phyloP scores from a whole-genome alignment of 2,113 vertebrate species.

The Fulmarus glacialis region DNA sequence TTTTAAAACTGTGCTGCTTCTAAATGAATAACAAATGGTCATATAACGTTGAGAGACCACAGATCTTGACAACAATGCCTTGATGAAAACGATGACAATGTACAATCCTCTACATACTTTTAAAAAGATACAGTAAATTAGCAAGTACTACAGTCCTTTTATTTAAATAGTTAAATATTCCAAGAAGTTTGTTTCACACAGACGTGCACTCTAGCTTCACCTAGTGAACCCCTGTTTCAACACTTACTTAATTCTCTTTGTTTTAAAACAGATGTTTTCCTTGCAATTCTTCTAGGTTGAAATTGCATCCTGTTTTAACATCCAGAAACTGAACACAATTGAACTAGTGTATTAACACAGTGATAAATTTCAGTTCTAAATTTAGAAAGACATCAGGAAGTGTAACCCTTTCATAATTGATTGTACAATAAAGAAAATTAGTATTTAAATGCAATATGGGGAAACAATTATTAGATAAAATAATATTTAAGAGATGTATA shows the following conservation, averaged over 20 bases:
- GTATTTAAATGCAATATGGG: not conserved
- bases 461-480: not conserved
- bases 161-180: not conserved
- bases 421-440: not conserved
- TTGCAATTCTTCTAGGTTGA: not conserved
- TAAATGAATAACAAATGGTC: conserved; percentile 18
- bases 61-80: not conserved
- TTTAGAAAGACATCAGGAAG: not conserved
- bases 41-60: not conserved
- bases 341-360: not conserved
- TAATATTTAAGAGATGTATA: not conserved
- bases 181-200: not conserved
- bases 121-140: not conserved
- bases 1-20: not conserved
- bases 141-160: not conserved
- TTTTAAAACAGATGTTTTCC: not conserved
- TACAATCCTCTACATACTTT: not conserved
- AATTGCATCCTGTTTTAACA: not conserved
- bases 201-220: not conserved
- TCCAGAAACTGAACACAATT: not conserved
- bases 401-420: not conserved
- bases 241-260: not conserved
- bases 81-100: not conserved
- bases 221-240: not conserved
- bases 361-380: not conserved